Percentiles rank a stretch among this genome's conserved stretches.
phyloP scores from a whole-genome alignment of 2,113 vertebrate species.

The Alectura lathami region DNA sequence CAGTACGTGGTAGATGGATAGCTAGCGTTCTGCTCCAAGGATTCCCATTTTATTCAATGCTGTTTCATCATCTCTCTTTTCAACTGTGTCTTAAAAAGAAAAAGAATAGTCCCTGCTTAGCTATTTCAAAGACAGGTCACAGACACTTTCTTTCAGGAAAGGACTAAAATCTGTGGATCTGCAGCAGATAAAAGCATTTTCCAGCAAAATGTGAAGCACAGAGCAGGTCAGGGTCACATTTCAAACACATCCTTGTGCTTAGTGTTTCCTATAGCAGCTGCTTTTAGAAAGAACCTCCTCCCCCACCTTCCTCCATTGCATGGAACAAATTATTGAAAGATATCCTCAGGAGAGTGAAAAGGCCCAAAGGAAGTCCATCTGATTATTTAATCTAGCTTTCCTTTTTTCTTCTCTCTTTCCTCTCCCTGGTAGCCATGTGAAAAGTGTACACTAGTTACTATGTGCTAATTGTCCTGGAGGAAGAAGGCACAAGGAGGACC shows the following conservation, averaged over 20 bases:
- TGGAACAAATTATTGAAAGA: background rate
- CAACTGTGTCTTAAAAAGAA: slow-evolving; percentile 3
- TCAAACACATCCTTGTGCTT: background rate
- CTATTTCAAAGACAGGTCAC: slow-evolving; percentile 9
- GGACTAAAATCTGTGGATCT: slow-evolving; percentile 25
- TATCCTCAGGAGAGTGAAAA: background rate
- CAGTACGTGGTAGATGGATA: background rate
- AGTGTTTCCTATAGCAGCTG: slow-evolving; percentile 10
- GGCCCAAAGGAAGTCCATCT: background rate
- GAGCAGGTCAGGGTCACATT: slow-evolving; percentile 10
- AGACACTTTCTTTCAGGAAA: slow-evolving; percentile 21
- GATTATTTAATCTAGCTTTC: background rate
- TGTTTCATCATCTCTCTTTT: slow-evolving; percentile 33
- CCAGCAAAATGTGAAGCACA: background rate
- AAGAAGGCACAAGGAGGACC: background rate
- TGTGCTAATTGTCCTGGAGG: background rate
- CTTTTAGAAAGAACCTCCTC: background rate
- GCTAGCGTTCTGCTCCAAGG: background rate
- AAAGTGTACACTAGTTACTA: background rate
- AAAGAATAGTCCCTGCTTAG: slow-evolving; percentile 2
- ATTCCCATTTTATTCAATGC: background rate
- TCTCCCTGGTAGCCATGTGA: background rate
- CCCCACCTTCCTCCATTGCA: rapidly evolving
- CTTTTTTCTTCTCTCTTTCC: background rate
- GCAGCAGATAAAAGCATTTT: slow-evolving; percentile 34